Base-by-base conservation (phyloP, 2,113 vertebrate species). In the Catharus bicknelli region DNA sequence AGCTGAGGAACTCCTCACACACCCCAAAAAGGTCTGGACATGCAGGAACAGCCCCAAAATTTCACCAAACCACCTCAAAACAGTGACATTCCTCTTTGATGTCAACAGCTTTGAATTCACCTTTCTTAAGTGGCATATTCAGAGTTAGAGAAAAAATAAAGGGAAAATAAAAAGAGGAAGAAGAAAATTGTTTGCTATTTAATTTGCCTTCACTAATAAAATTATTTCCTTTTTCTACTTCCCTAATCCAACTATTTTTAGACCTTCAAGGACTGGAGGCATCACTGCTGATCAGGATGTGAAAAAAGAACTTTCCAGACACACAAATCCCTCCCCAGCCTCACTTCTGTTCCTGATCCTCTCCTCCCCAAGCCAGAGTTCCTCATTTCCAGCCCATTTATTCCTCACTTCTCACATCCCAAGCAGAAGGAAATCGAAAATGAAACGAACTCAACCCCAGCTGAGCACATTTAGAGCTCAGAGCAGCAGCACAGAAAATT, bases 391-490 rank as follows among this genome's bases (percentile, higher is more conserved):
- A 10, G 10, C 2, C 27, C 34, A 7, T n/a, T 58, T 2, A 16
- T 10, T 16, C 29, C 64, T 50, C 77, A 42, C 2, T 16, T 67
- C 42, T 81, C 21, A 8, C 27, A 69, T 2, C 11, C 12, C 54
- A 20, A 64, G n/a, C 50, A 42, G 21, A 34, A 47, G 5, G 8
- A 43, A 70, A 40, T 2, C 0, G 7, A 54, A 27, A 78, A 50
- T 0, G 4, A 58, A 66, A 43, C 0, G 0, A 23, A 72, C 16
- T 47, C 53, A 7, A 21, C 4, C 13, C 13, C 16, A 38, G 21
- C 29, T 9, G 16, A 30, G 38, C 38, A 25, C 30, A 5, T 72
- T 7, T 16, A 32, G 38, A 36, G 43, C 59, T 48, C 25, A 36
- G 27, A 32, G 36, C 6, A 68, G 30, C 43, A 57, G 27, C 27